Percentiles rank a stretch among this genome's conserved stretches.
phyloP scores from a whole-genome alignment of 2,113 vertebrate genomes.

The Cairina moschata region DNA sequence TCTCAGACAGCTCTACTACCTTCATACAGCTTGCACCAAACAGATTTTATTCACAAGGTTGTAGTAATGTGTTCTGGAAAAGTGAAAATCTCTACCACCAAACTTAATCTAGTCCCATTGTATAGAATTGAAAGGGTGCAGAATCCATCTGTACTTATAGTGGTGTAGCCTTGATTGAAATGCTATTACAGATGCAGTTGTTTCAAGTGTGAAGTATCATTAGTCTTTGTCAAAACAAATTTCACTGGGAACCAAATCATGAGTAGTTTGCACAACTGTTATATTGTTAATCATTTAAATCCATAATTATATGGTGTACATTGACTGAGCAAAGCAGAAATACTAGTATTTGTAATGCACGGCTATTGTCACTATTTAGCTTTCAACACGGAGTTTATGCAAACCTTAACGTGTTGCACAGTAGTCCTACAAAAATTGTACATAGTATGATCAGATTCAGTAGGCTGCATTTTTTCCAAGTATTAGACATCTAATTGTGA shows the following conservation, averaged over 20 bases:
- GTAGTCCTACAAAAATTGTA: neutral
- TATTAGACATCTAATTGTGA: neutral
- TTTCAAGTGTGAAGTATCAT: neutral
- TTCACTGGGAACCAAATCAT: slow-evolving; percentile 15
- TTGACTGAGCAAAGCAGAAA: neutral
- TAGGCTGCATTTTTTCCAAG: neutral
- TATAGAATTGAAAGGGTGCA: neutral
- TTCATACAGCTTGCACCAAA: neutral
- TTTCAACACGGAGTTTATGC: neutral
- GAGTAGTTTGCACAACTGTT: neutral
- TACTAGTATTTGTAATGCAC: neutral
- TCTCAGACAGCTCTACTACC: neutral
- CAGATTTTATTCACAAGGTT: neutral
- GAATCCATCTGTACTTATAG: neutral
- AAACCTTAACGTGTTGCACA: neutral
- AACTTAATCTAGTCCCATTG: neutral
- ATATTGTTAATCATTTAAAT: slow-evolving; percentile 29
- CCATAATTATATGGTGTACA: neutral
- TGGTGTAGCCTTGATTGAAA: neutral
- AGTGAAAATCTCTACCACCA: neutral
- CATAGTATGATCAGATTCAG: neutral
- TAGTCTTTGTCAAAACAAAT: slow-evolving; percentile 34
- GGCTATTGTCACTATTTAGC: neutral
- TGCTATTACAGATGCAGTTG: neutral
- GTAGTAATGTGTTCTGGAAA: neutral